Base-by-base conservation (phyloP, 2,888 invertebrate species). In the Cantharis lateralis region DNA sequence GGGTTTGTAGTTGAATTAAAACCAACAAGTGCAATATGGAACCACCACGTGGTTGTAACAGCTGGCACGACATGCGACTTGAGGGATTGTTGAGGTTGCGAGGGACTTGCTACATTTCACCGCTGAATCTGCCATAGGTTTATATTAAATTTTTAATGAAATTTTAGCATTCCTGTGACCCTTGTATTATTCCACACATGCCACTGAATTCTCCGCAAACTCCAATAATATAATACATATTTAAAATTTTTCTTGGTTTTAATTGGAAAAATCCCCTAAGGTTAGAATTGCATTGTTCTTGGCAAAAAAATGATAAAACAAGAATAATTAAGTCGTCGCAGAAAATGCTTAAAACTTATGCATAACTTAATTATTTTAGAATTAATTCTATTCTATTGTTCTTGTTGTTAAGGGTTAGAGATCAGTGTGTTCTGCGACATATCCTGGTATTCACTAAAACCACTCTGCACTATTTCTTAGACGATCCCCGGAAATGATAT, bases 91-190 rank as follows among this genome's bases (percentile, higher is more conserved):
- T 79, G 81, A 80, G 81, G 81, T 78, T 80, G 72, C 75, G 74
- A 75, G 79, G 79, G 79, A 72, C 73, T 79, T 74, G 48, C 62
- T 70, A 48, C 77, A 68, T 73, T 72, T 71, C 76, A 73, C 74
- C 76, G 48, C 68, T 74, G 66, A 76, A 68, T 75, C 75, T 72
- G 74, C 79, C 80, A 80, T 80, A 80, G 80, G 79, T 80, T 79
- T 79, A 84, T 84, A 84, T 84, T 84, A 84, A 84, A 84, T 84
- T 84, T 84, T 84, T 84, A 84, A 84, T 84, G 83, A 83, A 84
- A 84, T 81, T 82, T 80, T 76, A 75, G 78, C 74, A 77, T 75
- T 74, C 75, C 24, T 66, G 64, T 66, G 64, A 66, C 64, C 64
- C 77, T 70, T 77, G 28, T 70, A 64, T 75, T 72, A 69, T 78